These are phyloP conservation scores for Limnodromus scolopaceus DNA, from an alignment of 2,797 vertebrate genomes.

Conservation along the genomic window DNA sequence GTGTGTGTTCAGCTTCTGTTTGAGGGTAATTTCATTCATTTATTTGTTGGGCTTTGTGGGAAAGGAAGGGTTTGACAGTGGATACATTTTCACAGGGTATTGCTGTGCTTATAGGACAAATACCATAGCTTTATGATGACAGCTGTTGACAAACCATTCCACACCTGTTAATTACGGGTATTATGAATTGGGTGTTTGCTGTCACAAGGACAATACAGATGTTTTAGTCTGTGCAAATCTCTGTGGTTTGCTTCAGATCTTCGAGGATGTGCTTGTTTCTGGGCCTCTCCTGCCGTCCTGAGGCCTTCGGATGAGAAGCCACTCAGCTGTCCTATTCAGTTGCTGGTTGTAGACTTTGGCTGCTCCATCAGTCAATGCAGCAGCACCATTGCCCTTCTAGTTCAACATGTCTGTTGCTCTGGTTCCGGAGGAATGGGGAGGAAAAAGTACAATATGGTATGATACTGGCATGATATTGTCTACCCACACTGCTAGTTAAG, in stretches of 20 bases:
- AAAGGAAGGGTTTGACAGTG: background rate
- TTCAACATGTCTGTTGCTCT: background rate
- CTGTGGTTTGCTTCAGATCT: background rate
- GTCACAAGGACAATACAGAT: background rate
- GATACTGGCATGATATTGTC: background rate
- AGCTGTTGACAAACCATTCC: conserved; percentile 62
- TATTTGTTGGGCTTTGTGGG: conserved; percentile 10
- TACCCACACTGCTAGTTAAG: background rate
- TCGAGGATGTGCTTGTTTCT: background rate
- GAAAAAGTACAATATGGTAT: background rate
- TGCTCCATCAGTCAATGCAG: background rate
- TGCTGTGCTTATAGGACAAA: conserved; percentile 20
- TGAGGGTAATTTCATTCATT: background rate
- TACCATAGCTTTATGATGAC: conserved; percentile 33
- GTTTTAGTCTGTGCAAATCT: background rate
- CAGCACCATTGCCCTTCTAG: background rate
- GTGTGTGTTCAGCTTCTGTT: conserved; percentile 24
- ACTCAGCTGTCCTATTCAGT: background rate
- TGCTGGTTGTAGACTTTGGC: background rate
- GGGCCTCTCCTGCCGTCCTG: background rate
- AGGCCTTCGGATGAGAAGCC: background rate
- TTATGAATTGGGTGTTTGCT: conserved; percentile 41
- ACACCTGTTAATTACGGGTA: conserved; percentile 58
- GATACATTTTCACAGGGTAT: background rate
- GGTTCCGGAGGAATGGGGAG: accelerated